Base-by-base conservation (phyloP, 2,888 invertebrate species). In the Cheilosia impressa region DNA sequence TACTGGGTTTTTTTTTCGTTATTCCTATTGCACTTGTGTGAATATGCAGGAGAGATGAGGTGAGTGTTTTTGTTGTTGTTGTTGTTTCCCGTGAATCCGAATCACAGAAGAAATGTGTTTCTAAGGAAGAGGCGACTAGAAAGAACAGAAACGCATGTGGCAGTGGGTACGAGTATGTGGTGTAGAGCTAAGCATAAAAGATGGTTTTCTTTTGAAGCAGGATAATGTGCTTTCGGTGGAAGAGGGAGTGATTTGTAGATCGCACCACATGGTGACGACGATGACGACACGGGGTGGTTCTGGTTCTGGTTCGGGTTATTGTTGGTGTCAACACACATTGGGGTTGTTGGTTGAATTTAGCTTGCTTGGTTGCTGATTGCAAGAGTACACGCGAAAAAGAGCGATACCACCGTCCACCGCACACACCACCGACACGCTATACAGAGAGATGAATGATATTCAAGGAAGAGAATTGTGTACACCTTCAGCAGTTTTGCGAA, bases 291-390 rank as follows among this genome's bases (percentile, higher is more conserved):
- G 45, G 19, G 19, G 47, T 47, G 47, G 17, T 47, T 47, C 17
- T 47, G 47, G 22, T 24, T 63, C 22, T 47, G 47, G 22, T 24
- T 63, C 22, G 31, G 7, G 6, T 34, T 34, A 13, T 38, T 63
- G 63, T 47, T 63, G 63, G 63, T 63, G 63, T 63, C 63, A 63
- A 53, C 53, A 66, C 53, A 66, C 58, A 58, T 22, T 65, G 52
- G 65, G 65, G 53, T 52, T 22, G 22, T 24, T 13, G 38, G 27
- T 52, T 38, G 52, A n/a, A 50, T 63, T 63, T 50, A 50, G n/a
- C 63, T 60, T 38, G 60, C 41, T 43, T 60, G 13, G 38, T 38
- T 38, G 43, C n/a, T 62, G 62, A 60, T 65, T 65, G 50, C 63
- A 50, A 50, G 50, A 65, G 50, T 53, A 66, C 22, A 66, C 47